Conservation (phyloP, 2,888 invertebrate species). For the Phalangium opilio region DNA sequence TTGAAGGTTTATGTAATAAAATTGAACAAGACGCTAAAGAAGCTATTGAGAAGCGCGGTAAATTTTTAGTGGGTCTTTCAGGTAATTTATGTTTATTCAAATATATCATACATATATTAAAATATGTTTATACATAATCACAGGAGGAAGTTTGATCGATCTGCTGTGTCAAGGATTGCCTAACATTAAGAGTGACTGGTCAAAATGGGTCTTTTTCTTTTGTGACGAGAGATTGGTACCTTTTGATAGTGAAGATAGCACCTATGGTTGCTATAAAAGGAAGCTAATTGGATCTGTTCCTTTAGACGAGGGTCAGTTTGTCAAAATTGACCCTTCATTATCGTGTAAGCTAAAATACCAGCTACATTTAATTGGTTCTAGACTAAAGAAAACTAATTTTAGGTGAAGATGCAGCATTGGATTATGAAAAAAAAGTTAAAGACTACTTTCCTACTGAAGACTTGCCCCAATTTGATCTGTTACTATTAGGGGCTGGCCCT, state of each 20-base stretch:
- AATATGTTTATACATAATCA: no score
- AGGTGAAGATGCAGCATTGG: conserved; percentile 60
- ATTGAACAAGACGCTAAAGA: conserved; percentile 12
- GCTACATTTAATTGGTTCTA: no score
- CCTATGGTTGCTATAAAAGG: conserved; percentile 54
- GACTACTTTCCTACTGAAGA: conserved; percentile 41
- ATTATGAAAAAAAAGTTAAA: conserved; percentile 52
- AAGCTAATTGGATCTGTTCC: conserved; percentile 45
- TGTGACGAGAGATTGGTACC: conserved; percentile 91
- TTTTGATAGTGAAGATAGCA: conserved; percentile 64
- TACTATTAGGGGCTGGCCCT: conserved; percentile 90
- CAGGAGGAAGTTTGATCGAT: conserved; percentile 37
- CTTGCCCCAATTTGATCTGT: conserved; percentile 62
- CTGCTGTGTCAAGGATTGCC: conserved; percentile 57
- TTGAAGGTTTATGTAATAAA: conserved; percentile 8
- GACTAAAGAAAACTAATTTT: no score
- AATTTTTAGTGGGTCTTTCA: conserved; percentile 13
- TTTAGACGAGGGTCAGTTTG: conserved; percentile 53
- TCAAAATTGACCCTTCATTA: conserved; percentile 54
- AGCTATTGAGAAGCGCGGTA: conserved; percentile 5
- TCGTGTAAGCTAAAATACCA: conserved; percentile 3
- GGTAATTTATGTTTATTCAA: no score
- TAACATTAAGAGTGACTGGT: conserved; percentile 49
- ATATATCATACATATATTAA: no score
- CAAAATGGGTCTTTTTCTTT: conserved; percentile 76